phyloP scores from a whole-genome alignment of 2,888 invertebrate species.

The Lampropteryx suffumata region DNA sequence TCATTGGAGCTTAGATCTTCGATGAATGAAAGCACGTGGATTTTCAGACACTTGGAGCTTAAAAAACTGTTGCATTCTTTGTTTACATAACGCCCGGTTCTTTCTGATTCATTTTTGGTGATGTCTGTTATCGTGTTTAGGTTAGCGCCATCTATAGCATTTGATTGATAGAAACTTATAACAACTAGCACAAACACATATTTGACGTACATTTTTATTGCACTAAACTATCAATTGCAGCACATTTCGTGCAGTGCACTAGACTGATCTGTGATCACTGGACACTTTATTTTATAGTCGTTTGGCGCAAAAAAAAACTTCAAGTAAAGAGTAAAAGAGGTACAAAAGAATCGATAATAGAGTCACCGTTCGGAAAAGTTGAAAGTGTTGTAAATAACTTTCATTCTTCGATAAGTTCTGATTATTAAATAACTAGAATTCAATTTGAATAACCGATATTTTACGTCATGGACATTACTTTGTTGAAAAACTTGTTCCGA shows the following conservation, averaged over 20 bases:
- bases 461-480: too few relatives aligned
- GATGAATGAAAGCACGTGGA: conserved; percentile 89
- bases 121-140: conserved; percentile 48
- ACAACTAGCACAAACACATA: conserved; percentile 46
- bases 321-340: conserved; percentile 52
- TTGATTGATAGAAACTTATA: conserved; percentile 21
- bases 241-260: conserved; percentile 58
- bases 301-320: conserved; percentile 43
- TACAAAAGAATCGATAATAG: conserved; percentile 35
- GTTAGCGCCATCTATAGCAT: conserved; percentile 59
- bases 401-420: conserved; percentile 36
- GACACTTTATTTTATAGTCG: conserved; percentile 70
- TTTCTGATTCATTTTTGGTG: conserved; percentile 41
- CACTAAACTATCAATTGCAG: conserved; percentile 33
- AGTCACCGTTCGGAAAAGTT: conserved; percentile 50
- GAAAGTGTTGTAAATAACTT: conserved; percentile 44
- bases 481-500: too few relatives aligned
- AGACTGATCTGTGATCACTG: conserved; percentile 58
- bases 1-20: conserved; percentile 88
- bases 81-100: conserved; percentile 63
- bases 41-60: conserved; percentile 89
- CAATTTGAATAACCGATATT: neutral
- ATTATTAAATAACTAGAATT: conserved; percentile 27
- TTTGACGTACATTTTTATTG: conserved; percentile 61
- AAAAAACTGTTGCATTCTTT: conserved; percentile 69